Evolutionary conservation across 2,888 invertebrate genomes (phyloP), one percentile per base, ranked within the genome.

Genomic region (Hemicrepidius hirtus): DNA sequence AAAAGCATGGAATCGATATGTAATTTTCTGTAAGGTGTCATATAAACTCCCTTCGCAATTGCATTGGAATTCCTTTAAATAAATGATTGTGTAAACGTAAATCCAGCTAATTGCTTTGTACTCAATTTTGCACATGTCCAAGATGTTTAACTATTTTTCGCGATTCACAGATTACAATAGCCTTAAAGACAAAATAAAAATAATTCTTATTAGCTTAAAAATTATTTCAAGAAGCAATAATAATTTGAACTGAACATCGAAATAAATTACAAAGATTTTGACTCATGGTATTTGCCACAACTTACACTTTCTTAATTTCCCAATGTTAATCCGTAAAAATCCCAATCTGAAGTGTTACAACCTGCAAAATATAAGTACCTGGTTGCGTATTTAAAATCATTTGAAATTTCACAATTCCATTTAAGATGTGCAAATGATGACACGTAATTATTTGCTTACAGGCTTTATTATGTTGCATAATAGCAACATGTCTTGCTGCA

Each of bases 381-480:
- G 28, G 12, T 53, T 13, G 28, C 21, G 5, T 12, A 50, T 12
- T 50, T 3, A 28, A 53, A 13, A 53, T 21, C n/a, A 32, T 12
- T 13, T 32, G 18, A 57, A n/a, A 53, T 53, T 53, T 53, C 46
- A 37, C 28, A 35, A 60, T 35, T 63, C 18, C 10, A 68, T 77
- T 71, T 57, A 62, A 40, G 35, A 16, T 32, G 44, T 13, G 21
- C 24, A 24, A 20, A 12, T n/a, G 10, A 16, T 50, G 16, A 57
- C 16, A 57, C 35, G 9, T n/a, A 57, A 37, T 37, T 18, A 40
- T 59, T 71, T 68, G 86, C 85, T 90, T 90, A 75, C 88, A 90
- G 91, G 88, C 88, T 84, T 85, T 90, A 86, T 86, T 90, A 81
- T 86, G 82, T 76, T 81, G 88, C 83, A 87, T 90, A 86, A 87